Conservation (phyloP, 2,888 invertebrate species). For the Lottia scabra region DNA sequence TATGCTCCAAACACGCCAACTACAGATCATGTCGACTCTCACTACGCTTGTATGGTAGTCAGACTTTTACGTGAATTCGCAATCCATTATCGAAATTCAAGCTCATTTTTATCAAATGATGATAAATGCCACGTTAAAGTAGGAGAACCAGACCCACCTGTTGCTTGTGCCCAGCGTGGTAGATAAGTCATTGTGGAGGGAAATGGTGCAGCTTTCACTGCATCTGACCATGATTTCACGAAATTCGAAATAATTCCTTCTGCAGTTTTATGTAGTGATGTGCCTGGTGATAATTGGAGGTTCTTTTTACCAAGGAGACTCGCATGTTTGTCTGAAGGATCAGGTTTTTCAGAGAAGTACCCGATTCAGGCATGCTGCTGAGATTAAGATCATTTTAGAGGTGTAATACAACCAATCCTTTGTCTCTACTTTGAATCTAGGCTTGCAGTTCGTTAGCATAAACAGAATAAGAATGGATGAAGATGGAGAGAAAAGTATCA, state of each 20-base stretch:
- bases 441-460: constrained; percentile 16
- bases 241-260: constrained; percentile 15
- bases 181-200: constrained; percentile 4
- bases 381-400: constrained; percentile 2
- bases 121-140: constrained; percentile 24
- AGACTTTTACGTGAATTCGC: constrained; percentile 17
- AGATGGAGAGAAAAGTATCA: constrained; percentile 12
- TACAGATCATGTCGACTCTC: constrained; percentile 16
- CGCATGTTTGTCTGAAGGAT: constrained; percentile 26
- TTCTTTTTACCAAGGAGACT: constrained; percentile 19
- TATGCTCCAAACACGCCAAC: constrained; percentile 24
- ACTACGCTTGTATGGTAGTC: constrained; percentile 11
- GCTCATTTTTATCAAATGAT: constrained; percentile 14
- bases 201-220: constrained; percentile 7
- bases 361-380: constrained; percentile 19
- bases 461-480: constrained; percentile 12
- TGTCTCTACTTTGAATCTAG: constrained; percentile 16
- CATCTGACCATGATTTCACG: constrained; percentile 23
- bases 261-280: constrained; percentile 13
- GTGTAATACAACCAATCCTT: constrained; percentile 16
- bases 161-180: constrained; percentile 15
- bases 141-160: constrained; percentile 20
- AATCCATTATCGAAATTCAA: constrained; percentile 1
- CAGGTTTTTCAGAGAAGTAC: constrained; percentile 16
- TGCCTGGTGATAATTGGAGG: constrained; percentile 13